Conservation (phyloP, 2,888 invertebrate genomes). For the Volucella zonaria region DNA sequence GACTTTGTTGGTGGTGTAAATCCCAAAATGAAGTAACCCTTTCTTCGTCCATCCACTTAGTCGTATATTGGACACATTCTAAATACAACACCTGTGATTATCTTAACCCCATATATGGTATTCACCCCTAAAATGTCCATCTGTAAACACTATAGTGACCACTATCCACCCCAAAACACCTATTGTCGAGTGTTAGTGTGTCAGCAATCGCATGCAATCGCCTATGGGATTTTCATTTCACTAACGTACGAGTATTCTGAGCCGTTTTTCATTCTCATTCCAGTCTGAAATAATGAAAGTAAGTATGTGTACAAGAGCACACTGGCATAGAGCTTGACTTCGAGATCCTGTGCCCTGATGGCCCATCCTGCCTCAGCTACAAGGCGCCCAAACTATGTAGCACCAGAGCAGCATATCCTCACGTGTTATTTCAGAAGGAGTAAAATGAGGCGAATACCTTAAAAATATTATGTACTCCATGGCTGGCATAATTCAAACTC, state of each 20-base stretch:
- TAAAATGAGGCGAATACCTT: conserved; percentile 54
- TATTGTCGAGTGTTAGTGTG: not conserved
- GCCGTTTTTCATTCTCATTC: conserved; percentile 69
- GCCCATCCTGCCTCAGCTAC: not conserved
- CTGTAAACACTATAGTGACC: conserved; percentile 2
- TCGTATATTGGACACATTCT: not conserved
- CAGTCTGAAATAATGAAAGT: conserved; percentile 66
- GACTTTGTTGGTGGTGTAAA: conserved; percentile 8
- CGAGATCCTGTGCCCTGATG: conserved; percentile 32
- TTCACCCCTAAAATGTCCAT: conserved; percentile 15
- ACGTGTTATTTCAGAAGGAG: conserved; percentile 3
- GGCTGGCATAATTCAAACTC: conserved; percentile 64
- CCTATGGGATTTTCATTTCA: conserved; percentile 60
- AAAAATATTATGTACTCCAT: conserved; percentile 67
- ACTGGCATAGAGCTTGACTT: conserved; percentile 20
- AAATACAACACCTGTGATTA: conserved; percentile 21
- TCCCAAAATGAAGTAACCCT: not conserved
- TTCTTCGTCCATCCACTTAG: conserved; percentile 11
- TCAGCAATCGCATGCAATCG: conserved; percentile 33
- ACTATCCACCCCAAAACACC: not conserved
- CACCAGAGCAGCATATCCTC: not conserved
- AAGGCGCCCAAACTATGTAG: conserved; percentile 41
- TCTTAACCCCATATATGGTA: conserved; percentile 1
- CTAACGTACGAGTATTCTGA: conserved; percentile 53
- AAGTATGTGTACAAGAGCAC: conserved; percentile 21